Evolutionary conservation across 2,888 invertebrate species (phyloP).

Genomic region (Trichogramma dendrolimi): DNA sequence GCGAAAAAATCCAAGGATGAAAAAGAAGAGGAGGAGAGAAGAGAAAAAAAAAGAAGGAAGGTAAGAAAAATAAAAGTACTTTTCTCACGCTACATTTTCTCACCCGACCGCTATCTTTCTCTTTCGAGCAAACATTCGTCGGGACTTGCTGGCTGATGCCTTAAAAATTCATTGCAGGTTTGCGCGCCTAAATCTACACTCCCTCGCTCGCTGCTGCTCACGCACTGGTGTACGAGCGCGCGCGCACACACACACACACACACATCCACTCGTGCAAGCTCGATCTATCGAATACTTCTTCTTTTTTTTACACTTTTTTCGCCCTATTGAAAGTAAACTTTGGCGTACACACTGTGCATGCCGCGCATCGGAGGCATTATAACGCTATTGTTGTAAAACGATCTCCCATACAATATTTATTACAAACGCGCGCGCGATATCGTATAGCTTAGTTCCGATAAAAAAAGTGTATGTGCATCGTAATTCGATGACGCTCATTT

Average conservation of each 20-base stretch:
- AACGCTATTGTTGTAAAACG: too few species aligned
- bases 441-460: conserved; percentile 30
- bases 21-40: conserved; percentile 22
- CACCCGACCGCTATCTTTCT: neutral
- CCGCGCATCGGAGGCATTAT: too few species aligned
- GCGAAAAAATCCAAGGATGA: neutral
- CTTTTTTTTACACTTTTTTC: conserved; percentile 1
- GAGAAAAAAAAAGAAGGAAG: conserved; percentile 31
- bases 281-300: conserved; percentile 28
- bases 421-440: conserved; percentile 27
- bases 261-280: conserved; percentile 19
- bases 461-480: conserved; percentile 19
- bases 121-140: neutral
- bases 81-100: too few species aligned
- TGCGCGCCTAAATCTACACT: conserved; percentile 43
- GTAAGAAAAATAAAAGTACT: conserved; percentile 27
- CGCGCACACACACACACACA: too few species aligned
- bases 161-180: conserved; percentile 44
- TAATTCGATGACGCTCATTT: conserved; percentile 20
- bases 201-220: conserved; percentile 13
- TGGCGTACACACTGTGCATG: too few species aligned
- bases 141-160: conserved; percentile 30
- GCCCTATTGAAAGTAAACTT: neutral
- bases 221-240: too few species aligned
- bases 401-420: neutral